phyloP scores from a whole-genome alignment of 2,888 invertebrate species.

The Euplexia lucipara region DNA sequence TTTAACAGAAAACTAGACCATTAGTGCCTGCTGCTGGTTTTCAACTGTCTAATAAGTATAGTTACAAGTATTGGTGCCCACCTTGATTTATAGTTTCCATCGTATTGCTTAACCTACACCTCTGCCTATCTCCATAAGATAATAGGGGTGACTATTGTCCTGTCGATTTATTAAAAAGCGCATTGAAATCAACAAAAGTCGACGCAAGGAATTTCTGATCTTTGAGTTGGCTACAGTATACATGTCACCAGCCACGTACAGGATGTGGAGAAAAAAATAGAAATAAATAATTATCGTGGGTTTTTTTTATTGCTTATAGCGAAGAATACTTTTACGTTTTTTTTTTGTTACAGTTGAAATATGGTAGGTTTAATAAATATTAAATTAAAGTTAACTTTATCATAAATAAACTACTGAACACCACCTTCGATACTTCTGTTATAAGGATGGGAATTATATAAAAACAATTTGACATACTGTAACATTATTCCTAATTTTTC shows the following conservation, averaged over 20 bases:
- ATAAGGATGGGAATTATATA: too few relatives aligned
- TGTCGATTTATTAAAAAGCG: slow-evolving; percentile 52
- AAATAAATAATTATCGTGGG: not conserved
- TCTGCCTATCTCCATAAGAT: slow-evolving; percentile 17
- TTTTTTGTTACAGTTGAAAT: too few relatives aligned
- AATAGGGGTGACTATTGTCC: slow-evolving; percentile 39
- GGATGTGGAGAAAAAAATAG: slow-evolving; percentile 13
- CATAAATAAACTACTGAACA: too few relatives aligned
- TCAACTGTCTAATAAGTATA: too few relatives aligned
- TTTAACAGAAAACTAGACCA: too few relatives aligned
- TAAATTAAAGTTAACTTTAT: too few relatives aligned
- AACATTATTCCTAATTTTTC: too few relatives aligned
- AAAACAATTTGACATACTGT: too few relatives aligned
- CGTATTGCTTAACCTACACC: not conserved
- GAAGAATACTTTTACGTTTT: not conserved
- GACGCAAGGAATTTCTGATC: slow-evolving; percentile 67
- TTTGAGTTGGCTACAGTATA: slow-evolving; percentile 55
- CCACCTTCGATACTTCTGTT: too few relatives aligned
- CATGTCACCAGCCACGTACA: slow-evolving; percentile 44
- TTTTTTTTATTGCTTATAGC: not conserved
- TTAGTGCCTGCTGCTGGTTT: too few relatives aligned
- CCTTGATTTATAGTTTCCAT: slow-evolving; percentile 1
- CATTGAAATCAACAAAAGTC: slow-evolving; percentile 55
- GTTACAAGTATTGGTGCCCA: not conserved
- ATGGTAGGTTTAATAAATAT: too few relatives aligned